Conservation (phyloP, 2,888 invertebrate species). For the Andrena chrysosceles region DNA sequence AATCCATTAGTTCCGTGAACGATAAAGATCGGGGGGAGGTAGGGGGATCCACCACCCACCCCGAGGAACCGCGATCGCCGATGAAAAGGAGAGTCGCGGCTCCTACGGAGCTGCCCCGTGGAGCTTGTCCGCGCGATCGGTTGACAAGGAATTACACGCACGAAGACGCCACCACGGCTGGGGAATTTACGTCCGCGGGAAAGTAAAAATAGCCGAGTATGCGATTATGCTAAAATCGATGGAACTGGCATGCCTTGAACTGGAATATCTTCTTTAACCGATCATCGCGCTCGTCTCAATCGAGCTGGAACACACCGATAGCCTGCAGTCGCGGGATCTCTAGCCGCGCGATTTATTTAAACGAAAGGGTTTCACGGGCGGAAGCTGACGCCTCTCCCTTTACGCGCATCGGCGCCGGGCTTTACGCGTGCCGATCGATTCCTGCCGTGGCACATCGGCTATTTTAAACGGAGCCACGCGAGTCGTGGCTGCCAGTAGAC, state of each 20-base stretch:
- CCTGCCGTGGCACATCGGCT: slow-evolving; percentile 43
- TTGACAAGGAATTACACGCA: slow-evolving; percentile 4
- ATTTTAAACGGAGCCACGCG: slow-evolving; percentile 56
- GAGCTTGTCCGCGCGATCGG: slow-evolving; percentile 1
- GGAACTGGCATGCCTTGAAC: slow-evolving; percentile 49
- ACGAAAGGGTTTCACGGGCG: neutral
- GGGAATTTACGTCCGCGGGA: slow-evolving; percentile 39
- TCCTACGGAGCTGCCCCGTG: neutral
- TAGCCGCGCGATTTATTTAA: neutral
- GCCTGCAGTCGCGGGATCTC: too few species aligned
- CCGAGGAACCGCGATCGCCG: slow-evolving; percentile 21
- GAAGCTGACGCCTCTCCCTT: neutral
- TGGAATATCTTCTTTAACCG: slow-evolving; percentile 55
- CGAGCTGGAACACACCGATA: too few species aligned
- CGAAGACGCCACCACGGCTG: slow-evolving; percentile 6
- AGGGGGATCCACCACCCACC: slow-evolving; percentile 60
- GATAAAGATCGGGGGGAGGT: slow-evolving; percentile 42
- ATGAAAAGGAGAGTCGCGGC: slow-evolving; percentile 4
- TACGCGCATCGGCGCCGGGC: neutral
- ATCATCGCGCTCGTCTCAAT: slow-evolving; percentile 6
- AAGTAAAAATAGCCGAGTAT: slow-evolving; percentile 47
- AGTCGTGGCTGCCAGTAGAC: slow-evolving; percentile 9
- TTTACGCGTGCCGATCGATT: slow-evolving; percentile 45
- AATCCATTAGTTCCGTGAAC: slow-evolving; percentile 76
- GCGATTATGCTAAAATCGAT: slow-evolving; percentile 43